Base-by-base conservation (phyloP, 2,888 invertebrate genomes). In the Tanytarsus gracilentus region DNA sequence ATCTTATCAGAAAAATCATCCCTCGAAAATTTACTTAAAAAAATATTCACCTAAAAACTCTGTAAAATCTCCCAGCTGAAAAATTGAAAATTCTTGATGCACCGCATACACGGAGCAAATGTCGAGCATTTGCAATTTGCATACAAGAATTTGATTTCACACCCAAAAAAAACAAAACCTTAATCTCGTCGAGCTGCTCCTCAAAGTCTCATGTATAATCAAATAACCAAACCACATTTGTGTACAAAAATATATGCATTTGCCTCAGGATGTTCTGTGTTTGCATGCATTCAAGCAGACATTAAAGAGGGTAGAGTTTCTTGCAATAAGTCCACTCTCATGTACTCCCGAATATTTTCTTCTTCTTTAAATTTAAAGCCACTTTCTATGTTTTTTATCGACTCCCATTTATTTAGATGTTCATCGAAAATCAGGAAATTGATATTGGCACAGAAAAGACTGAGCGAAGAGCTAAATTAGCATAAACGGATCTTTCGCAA, bases 161-260 rank as follows among this genome's bases (percentile, higher is more conserved):
- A 44, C 44, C 18, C 6, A n/a, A n/a, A 49, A 49, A 52, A 50
- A 26, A 27, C 23, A 50, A 52, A 21, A 29, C 52, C 52, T 7
- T 52, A 52, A 52, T 52, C 49, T 25, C 49, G 14, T 25, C 25
- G 25, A 29, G 14, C 18, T 30, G 29, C 30, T 23, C 21, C 44
- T 44, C 29, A 52, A 27, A 52, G 21, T 52, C 52, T 27, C 52
- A 52, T 52, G 52, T 14, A 33, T 52, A 52, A 52, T 52, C 52
- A 27, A 52, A 52, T 52, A 52, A 52, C 52, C 21, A 52, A 33
- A 52, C 52, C 52, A 33, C 52, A 52, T 23, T 23, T 44, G 44
- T 18, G 23, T 44, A 44, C 44, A 44, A 23, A 44, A 8, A 44
- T 36, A 21, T 44, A 23, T 44, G 14, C 23, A 23, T 11, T 44